Base-by-base conservation (phyloP, 2,888 invertebrate genomes). In the Sipha maydis region DNA sequence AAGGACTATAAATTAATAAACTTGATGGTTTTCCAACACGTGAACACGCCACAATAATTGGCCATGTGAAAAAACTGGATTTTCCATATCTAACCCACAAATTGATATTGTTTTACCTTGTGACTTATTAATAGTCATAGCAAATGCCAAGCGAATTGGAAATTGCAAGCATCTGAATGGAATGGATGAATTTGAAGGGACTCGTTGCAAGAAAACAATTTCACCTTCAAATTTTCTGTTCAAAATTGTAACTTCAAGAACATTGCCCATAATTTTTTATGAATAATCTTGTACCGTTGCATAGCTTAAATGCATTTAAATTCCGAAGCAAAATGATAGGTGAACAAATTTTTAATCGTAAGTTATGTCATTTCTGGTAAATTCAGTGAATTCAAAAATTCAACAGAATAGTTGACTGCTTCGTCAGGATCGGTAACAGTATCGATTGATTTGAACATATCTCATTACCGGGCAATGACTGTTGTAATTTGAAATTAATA, bases 31-130 rank as follows among this genome's bases (percentile, higher is more conserved):
- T 79, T 69, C 77, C 38, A 48, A 86, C 83, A 3, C 83, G 28
- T 1, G 89, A 89, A 61, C 67, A 89, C 14, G 86, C 88, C 25
- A 92, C 91, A 90, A 91, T 88, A 91, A 90, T 90, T 92, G 91
- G 38, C 91, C 91, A 90, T 92, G 91, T 76, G 91, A 91, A 90
- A 92, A 91, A 90, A 91, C 91, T 89, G 90, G 90, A 86, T 90
- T 91, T 90, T 90, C 90, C 84, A 91, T 90, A 91, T 91, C 90
- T 89, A 92, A 89, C 80, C 91, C 91, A 90, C 91, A 91, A 90
- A 91, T 90, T 73, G 90, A 89, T 90, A 91, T 90, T 85, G 91
- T 91, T 90, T 92, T 91, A n/a, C 91, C 91, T 91, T n/a, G n/a
- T n/a, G n/a, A n/a, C n/a, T n/a, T n/a, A n/a, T n/a, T n/a, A n/a